These are phyloP conservation scores for Liasis olivaceus DNA, from an alignment of 2,797 vertebrate genomes.

Conservation along the genomic window DNA sequence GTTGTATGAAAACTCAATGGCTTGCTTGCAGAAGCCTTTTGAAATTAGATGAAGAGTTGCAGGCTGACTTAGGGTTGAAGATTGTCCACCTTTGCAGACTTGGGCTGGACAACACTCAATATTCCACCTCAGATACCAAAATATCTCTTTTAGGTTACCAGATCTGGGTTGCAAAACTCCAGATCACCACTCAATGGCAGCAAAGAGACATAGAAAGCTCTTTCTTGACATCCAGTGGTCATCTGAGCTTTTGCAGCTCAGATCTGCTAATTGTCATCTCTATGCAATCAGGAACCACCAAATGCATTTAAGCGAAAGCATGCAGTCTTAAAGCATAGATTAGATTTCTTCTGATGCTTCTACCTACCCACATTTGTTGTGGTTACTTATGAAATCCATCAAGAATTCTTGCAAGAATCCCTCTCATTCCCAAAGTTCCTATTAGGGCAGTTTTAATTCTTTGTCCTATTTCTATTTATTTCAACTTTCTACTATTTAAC, in stretches of 20 bases:
- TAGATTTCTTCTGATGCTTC: background rate
- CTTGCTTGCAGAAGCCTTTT: background rate
- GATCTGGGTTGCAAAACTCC: background rate
- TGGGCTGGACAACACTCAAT: background rate
- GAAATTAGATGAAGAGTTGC: background rate
- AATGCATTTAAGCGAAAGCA: background rate
- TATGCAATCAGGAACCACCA: background rate
- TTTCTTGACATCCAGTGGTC: background rate
- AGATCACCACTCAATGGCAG: background rate
- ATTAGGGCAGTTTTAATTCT: background rate
- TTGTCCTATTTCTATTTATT: background rate
- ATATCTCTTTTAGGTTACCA: background rate
- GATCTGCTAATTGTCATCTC: background rate
- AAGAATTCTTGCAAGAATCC: background rate
- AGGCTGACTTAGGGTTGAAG: background rate
- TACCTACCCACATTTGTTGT: background rate
- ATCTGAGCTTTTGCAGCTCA: background rate
- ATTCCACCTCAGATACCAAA: background rate
- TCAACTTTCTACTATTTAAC: background rate
- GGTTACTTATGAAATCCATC: background rate
- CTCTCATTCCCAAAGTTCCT: too few species aligned
- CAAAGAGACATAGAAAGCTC: background rate
- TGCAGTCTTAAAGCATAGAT: background rate
- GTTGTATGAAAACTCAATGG: background rate
- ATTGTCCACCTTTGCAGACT: background rate